phyloP scores from a whole-genome alignment of 2,888 invertebrate genomes.

The Clanis bilineata region DNA sequence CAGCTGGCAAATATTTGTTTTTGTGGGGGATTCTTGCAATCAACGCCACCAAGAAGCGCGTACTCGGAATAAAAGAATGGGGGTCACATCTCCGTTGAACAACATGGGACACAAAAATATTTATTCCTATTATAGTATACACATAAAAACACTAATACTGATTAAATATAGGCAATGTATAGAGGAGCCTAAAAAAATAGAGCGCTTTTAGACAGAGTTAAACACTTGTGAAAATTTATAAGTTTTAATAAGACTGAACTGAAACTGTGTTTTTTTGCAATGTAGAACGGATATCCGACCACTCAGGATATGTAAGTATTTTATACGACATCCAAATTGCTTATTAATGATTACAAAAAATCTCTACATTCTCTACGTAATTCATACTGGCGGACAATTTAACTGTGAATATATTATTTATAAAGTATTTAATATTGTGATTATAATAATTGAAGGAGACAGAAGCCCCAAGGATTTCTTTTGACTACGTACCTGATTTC shows the following conservation, averaged over 20 bases:
- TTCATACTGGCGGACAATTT: neutral
- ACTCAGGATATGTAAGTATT: neutral
- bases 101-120: neutral
- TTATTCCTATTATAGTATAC: no score
- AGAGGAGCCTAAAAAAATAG: neutral
- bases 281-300: neutral
- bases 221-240: neutral
- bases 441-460: no score
- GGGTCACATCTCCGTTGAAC: neutral
- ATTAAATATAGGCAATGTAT: no score
- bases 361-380: neutral
- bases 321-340: neutral
- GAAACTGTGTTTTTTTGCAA: neutral
- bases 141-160: no score
- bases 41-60: constrained; percentile 45
- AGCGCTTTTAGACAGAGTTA: neutral
- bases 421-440: no score
- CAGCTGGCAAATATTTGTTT: constrained; percentile 77
- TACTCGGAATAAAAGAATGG: constrained; percentile 5
- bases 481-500: constrained; percentile 11
- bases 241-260: neutral
- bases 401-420: neutral
- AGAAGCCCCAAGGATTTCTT: neutral
- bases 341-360: neutral
- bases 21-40: constrained; percentile 71